Conservation (phyloP, 2,888 invertebrate genomes). For the Drosophila trichaetosa region DNA sequence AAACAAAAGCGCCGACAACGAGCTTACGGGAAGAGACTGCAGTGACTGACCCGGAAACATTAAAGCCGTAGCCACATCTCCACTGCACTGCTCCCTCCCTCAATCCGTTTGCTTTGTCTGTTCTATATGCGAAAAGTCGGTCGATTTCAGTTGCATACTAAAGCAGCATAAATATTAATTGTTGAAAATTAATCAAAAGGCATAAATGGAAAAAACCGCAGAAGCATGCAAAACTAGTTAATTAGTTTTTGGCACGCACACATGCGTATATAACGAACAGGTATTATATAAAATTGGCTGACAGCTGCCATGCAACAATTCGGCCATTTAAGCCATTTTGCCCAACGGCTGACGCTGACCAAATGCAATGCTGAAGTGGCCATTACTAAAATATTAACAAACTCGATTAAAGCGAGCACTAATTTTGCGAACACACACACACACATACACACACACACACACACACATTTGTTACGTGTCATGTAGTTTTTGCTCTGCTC, state of each 20-base stretch:
- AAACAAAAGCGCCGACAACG: constrained; percentile 78
- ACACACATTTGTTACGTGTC: constrained; percentile 60
- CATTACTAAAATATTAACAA: constrained; percentile 80
- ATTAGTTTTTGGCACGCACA: constrained; percentile 72
- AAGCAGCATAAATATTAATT: constrained; percentile 74
- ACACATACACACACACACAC: constrained; percentile 4
- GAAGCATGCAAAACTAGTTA: constrained; percentile 67
- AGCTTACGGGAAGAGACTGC: constrained; percentile 80
- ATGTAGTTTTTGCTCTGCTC: constrained; percentile 24
- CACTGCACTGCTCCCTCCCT: neutral
- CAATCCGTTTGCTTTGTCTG: constrained; percentile 41
- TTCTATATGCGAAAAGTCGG: constrained; percentile 60
- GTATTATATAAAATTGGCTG: constrained; percentile 67
- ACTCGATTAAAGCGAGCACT: constrained; percentile 77
- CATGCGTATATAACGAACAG: constrained; percentile 37
- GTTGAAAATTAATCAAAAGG: constrained; percentile 72
- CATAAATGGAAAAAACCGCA: constrained; percentile 16
- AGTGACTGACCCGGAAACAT: constrained; percentile 80
- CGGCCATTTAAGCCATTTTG: constrained; percentile 45
- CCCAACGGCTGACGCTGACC: constrained; percentile 21
- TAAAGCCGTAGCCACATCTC: constrained; percentile 59
- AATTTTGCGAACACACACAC: constrained; percentile 55
- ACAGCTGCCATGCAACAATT: constrained; percentile 73
- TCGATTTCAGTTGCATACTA: constrained; percentile 36
- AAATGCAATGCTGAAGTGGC: constrained; percentile 55